These are phyloP conservation scores for Hecatera dysodea DNA, from an alignment of 2,888 invertebrate genomes.

Conservation along the genomic window DNA sequence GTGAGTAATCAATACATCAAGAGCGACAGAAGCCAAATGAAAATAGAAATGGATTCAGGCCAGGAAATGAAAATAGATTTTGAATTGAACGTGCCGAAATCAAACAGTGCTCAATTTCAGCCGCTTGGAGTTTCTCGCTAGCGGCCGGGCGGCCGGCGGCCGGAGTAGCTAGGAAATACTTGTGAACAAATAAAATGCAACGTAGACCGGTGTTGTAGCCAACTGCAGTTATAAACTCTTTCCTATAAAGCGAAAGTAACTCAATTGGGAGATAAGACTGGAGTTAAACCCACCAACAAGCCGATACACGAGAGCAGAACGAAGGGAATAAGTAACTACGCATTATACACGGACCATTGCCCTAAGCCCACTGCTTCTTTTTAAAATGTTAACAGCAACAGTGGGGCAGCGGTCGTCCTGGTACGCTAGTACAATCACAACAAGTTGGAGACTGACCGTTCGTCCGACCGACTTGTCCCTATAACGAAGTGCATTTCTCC, in stretches of 20 bases:
- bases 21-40: constrained; percentile 71
- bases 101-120: constrained; percentile 69
- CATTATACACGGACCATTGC: constrained; percentile 26
- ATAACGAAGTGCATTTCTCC: not conserved
- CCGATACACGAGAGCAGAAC: constrained; percentile 29
- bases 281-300: constrained; percentile 34
- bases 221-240: constrained; percentile 56
- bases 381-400: constrained; percentile 10
- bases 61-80: constrained; percentile 76
- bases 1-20: constrained; percentile 73
- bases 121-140: constrained; percentile 44
- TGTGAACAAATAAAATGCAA: constrained; percentile 64
- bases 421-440: not conserved
- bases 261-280: constrained; percentile 50
- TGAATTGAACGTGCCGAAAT: constrained; percentile 72
- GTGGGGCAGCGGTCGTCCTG: not conserved
- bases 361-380: constrained; percentile 3
- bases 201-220: constrained; percentile 20
- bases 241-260: constrained; percentile 44
- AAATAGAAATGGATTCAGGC: constrained; percentile 73
- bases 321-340: constrained; percentile 23
- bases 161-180: constrained; percentile 57
- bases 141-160: constrained; percentile 31
- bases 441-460: not conserved
- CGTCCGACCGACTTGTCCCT: not conserved